Evolutionary conservation across 2,888 invertebrate genomes (phyloP), one percentile per base, ranked within the genome.

Genomic region (Oxytorus armatus): DNA sequence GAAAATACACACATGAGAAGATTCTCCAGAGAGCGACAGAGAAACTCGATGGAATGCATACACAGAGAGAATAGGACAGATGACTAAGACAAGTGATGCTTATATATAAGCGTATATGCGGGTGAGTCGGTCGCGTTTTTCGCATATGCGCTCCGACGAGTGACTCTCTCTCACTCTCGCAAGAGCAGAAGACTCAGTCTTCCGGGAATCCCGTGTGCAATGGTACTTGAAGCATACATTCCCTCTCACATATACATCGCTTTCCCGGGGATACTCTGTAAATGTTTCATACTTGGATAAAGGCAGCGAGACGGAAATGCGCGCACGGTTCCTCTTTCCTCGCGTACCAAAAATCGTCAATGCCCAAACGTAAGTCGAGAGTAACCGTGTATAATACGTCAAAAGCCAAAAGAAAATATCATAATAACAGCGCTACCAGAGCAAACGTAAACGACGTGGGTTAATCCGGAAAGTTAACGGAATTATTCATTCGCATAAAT

Each of bases 1-100:
- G 77, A 81, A 77, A 81, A 81, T 77, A 53, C 81, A 81, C 77
- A 77, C 77, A 81, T 81, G 80, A 77, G 77, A 77, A 74, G 74
- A 74, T 81, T 74, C 77, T 77, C 81, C 73, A 57, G 81, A 77
- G 77, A 74, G 81, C 68, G 75, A 61, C 63, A 49, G 57, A 51
- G 57, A 49, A 59, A 59, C 49, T 70, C n/a, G 23, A 42, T 44
- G 47, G 25, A 47, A 63, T 44, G 14, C 7, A 44, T 23, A 44
- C 29, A 25, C 47, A 49, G 63, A 25, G 36, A 42, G 74, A 75
- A 33, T 55, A 65, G 68, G 68, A 79, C 68, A 69, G 73, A 77
- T 51, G 79, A 74, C 77, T 77, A 80, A 83, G 78, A 78, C 76
- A 79, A 75, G 79, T 73, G 79, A 75, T 44, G 59, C 44, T 57